These are phyloP conservation scores for Aphodius granarius DNA, from an alignment of 2,888 invertebrate species.

Conservation along the genomic window DNA sequence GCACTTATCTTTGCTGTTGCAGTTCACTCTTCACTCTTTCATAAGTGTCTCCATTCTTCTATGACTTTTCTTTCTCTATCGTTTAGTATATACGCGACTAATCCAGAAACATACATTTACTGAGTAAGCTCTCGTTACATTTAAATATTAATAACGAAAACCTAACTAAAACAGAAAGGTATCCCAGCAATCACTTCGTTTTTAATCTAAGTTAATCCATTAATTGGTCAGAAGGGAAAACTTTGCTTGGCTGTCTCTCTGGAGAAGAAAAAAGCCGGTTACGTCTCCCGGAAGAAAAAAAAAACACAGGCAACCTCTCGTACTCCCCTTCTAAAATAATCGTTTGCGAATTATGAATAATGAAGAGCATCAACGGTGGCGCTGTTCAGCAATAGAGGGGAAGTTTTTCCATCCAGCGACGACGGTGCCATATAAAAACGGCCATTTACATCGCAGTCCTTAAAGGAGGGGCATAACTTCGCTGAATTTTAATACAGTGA, in stretches of 20 bases:
- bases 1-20: too few relatives aligned
- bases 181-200: neutral
- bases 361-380: constrained; percentile 9
- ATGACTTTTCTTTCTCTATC: too few relatives aligned
- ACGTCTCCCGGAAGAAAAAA: neutral
- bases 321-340: constrained; percentile 15
- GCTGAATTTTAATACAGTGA: constrained; percentile 45
- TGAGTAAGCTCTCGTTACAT: too few relatives aligned
- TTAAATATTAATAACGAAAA: too few relatives aligned
- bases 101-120: too few relatives aligned
- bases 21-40: too few relatives aligned
- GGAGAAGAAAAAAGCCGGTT: neutral
- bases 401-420: constrained; percentile 4
- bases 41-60: too few relatives aligned
- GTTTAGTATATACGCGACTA: too few relatives aligned
- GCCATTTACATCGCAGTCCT: constrained; percentile 48
- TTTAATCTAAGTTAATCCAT: neutral
- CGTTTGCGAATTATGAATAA: constrained; percentile 20
- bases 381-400: constrained; percentile 4
- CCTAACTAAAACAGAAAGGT: neutral
- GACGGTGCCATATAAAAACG: constrained; percentile 43
- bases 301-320: neutral
- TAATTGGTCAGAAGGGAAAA: constrained; percentile 8
- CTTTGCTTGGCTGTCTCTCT: neutral
- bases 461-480: constrained; percentile 42